Evolutionary conservation across 2,113 vertebrate species (phyloP).

Genomic region (Tenrec ecaudatus): DNA sequence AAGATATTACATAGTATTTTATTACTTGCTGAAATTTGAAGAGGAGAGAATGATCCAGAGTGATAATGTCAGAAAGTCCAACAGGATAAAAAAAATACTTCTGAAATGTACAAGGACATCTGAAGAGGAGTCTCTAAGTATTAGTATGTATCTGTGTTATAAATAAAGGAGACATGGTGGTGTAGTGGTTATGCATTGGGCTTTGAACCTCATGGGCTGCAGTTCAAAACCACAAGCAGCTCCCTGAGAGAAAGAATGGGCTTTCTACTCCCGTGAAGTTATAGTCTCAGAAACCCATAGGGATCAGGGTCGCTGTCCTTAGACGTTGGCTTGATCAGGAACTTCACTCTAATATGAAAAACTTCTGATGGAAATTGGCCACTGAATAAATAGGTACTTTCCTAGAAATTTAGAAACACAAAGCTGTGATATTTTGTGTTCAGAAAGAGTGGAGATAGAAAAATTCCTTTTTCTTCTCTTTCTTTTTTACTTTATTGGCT

Average conservation of each 20-base stretch:
- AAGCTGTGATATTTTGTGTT: conserved; percentile 7
- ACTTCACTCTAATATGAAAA: not conserved
- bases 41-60: conserved; percentile 60
- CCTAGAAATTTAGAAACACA: conserved; percentile 34
- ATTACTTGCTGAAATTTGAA: conserved; percentile 80
- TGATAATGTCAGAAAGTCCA: conserved; percentile 69
- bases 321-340: too few species aligned
- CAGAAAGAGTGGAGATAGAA: not conserved
- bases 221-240: too few species aligned
- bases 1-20: conserved; percentile 77
- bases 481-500: not conserved
- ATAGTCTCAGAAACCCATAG: too few species aligned
- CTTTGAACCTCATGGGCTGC: too few species aligned
- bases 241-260: too few species aligned
- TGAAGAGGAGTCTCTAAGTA: conserved; percentile 55
- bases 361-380: conserved; percentile 61
- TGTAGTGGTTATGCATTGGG: too few species aligned
- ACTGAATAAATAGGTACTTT: conserved; percentile 48
- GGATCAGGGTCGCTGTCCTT: too few species aligned
- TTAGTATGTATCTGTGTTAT: not conserved
- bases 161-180: too few species aligned
- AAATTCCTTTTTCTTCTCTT: not conserved
- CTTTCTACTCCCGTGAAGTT: not conserved
- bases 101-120: conserved; percentile 70
- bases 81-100: conserved; percentile 63